phyloP scores from a whole-genome alignment of 2,797 vertebrate species.

The Periparus ater region DNA sequence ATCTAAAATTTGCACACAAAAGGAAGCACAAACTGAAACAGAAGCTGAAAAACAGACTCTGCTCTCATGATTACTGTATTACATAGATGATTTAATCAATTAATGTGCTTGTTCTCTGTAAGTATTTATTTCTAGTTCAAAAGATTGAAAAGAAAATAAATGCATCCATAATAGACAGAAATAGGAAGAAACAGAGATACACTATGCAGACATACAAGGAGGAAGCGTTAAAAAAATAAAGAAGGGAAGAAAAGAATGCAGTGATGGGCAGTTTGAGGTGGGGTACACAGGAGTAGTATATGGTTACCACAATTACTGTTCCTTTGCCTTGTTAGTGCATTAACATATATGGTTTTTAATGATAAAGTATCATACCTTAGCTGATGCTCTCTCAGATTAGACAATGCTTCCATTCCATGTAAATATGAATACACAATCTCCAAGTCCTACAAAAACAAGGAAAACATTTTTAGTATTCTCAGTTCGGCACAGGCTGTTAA shows the following conservation, averaged over 20 bases:
- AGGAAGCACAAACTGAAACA: neutral
- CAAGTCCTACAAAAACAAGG: slow-evolving; percentile 85
- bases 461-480: slow-evolving; percentile 31
- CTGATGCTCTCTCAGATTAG: slow-evolving; percentile 96
- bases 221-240: neutral
- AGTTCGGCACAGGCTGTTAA: neutral
- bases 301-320: neutral
- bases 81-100: neutral
- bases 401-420: slow-evolving; percentile 98
- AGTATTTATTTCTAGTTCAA: neutral
- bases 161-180: neutral
- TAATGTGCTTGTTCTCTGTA: neutral
- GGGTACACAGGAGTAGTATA: neutral
- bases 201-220: neutral
- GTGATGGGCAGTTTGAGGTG: neutral
- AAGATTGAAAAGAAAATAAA: neutral
- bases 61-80: neutral
- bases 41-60: neutral
- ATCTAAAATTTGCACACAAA: neutral
- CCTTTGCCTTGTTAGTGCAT: neutral
- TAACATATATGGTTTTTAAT: neutral
- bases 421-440: slow-evolving; percentile 98
- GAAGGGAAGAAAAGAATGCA: neutral
- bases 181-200: neutral
- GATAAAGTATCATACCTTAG: slow-evolving; percentile 82